Conservation (phyloP, 2,113 vertebrate species). For the Microtus oregoni region DNA sequence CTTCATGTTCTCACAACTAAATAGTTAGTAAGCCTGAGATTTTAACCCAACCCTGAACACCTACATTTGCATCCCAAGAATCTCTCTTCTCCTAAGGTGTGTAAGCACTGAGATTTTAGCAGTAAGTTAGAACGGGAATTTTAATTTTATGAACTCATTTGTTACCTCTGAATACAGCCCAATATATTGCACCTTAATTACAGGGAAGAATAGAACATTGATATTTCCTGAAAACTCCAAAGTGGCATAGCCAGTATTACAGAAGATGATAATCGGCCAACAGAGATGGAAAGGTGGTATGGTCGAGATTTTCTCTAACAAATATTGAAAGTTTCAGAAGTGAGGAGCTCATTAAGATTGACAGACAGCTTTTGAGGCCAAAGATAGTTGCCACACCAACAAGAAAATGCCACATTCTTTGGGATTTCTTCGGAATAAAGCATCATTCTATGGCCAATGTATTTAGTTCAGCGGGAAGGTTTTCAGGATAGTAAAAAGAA, state of each 20-base stretch:
- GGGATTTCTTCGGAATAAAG: neutral
- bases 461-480: neutral
- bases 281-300: neutral
- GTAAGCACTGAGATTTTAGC: slow-evolving; percentile 16
- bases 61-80: neutral
- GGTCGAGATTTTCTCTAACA: neutral
- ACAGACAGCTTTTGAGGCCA: neutral
- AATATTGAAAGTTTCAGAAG: neutral
- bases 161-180: neutral
- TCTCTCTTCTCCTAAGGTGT: neutral
- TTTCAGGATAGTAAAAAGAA: neutral
- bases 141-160: slow-evolving; percentile 56
- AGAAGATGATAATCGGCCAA: neutral
- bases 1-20: neutral
- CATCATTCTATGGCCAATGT: neutral
- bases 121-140: neutral
- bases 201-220: neutral
- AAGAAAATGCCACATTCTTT: neutral
- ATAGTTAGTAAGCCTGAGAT: neutral
- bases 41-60: neutral
- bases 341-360: neutral
- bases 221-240: neutral
- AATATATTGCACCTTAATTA: slow-evolving; percentile 5
- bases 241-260: neutral
- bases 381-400: neutral